phyloP scores from a whole-genome alignment of 1,140 invertebrate species.

The Neuroterus valhalla region DNA sequence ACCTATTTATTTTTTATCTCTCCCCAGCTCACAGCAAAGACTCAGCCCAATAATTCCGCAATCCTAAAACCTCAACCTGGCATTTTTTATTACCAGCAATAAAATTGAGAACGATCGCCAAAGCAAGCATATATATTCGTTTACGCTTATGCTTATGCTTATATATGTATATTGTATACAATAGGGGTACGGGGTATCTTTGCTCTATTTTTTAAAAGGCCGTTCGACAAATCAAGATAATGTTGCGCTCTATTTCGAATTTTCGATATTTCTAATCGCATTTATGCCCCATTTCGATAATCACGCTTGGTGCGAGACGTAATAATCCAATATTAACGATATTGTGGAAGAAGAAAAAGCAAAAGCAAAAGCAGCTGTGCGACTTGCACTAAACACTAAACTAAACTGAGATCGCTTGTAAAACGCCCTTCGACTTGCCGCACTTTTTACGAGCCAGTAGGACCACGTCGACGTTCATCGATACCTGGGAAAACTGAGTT shows the following conservation, averaged over 20 bases:
- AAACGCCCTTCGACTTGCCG: slow-evolving; percentile 28
- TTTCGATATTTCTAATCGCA: slow-evolving; percentile 4
- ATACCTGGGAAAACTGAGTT: slow-evolving; percentile 22
- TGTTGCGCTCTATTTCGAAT: not conserved
- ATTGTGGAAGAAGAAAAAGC: too few relatives aligned
- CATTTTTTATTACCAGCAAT: slow-evolving; percentile 9
- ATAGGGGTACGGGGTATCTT: not conserved
- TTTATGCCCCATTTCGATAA: slow-evolving; percentile 16
- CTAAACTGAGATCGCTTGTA: slow-evolving; percentile 20
- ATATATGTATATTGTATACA: too few relatives aligned
- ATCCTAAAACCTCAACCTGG: not conserved
- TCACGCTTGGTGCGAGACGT: slow-evolving; percentile 16
- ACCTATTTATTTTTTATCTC: too few relatives aligned
- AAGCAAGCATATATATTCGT: not conserved
- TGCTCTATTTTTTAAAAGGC: slow-evolving; percentile 3
- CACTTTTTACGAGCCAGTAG: slow-evolving; percentile 28
- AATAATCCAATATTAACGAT: slow-evolving; percentile 18
- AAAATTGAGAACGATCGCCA: not conserved
- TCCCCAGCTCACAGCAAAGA: not conserved
- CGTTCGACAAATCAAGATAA: slow-evolving; percentile 2
- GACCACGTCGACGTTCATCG: slow-evolving; percentile 23
- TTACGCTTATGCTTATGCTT: not conserved
- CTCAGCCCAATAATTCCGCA: not conserved
- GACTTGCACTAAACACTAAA: not conserved
- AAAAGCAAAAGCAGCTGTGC: slow-evolving; percentile 26